phyloP scores from a whole-genome alignment of 1,140 invertebrate genomes.

The Drosophila mojavensis region DNA sequence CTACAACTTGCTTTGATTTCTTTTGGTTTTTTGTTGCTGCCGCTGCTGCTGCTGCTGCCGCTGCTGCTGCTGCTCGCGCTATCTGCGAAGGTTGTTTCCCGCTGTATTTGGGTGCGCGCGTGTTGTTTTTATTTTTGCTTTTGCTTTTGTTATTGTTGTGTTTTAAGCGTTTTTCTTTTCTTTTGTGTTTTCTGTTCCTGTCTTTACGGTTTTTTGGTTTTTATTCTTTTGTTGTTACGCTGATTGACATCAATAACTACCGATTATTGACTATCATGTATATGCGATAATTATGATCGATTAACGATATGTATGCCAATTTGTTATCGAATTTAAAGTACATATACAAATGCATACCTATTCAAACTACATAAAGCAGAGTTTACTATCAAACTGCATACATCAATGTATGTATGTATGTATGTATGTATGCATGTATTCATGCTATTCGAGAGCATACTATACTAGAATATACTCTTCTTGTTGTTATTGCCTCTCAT shows the following conservation, averaged over 20 bases:
- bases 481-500: slow-evolving; percentile 9
- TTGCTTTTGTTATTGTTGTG: background rate
- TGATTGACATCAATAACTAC: slow-evolving; percentile 19
- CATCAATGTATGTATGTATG: background rate
- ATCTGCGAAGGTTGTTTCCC: slow-evolving; percentile 37
- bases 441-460: background rate
- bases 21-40: slow-evolving; percentile 40
- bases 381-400: no score
- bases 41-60: background rate
- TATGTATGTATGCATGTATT: no score
- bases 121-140: background rate
- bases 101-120: slow-evolving; percentile 12
- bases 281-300: slow-evolving; percentile 11
- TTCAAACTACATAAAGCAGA: no score
- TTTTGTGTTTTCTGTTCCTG: slow-evolving; percentile 9
- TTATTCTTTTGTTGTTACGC: slow-evolving; percentile 1
- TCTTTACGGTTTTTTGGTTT: slow-evolving; percentile 2
- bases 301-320: background rate
- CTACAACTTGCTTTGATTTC: slow-evolving; percentile 61
- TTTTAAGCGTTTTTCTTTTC: slow-evolving; percentile 5
- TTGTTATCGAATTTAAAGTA: background rate
- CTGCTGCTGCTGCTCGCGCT: slow-evolving; percentile 13
- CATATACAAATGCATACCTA: background rate
- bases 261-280: slow-evolving; percentile 6
- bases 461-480: background rate